Evolutionary conservation across 2,888 invertebrate species (phyloP), one percentile per base, ranked within the genome.

Genomic region (Cheilosia variabilis): DNA sequence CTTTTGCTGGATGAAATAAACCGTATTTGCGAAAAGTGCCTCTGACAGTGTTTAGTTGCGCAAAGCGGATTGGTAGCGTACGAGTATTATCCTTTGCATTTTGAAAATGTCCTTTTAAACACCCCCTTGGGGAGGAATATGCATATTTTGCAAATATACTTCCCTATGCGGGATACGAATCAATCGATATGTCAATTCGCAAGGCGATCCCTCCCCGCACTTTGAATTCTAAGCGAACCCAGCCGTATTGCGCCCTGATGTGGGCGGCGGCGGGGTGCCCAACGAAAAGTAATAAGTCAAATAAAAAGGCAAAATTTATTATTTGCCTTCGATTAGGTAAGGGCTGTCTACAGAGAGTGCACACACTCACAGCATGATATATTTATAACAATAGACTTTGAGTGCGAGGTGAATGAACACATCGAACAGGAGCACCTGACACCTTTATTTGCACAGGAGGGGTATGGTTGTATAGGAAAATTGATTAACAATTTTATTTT

Each of bases 71-170:
- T 47, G 57, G 22, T 7, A 15, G n/a, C 19, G 50, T 58, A 27
- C 27, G 27, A 27, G 27, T 27, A 13, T 65, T 45, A 53, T 77
- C 37, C 52, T 76, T 17, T 53, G 43, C 41, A 62, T 81, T 58
- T 27, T 52, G n/a, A 57, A 72, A 75, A 45, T 71, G 57, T 75
- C 79, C 66, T 66, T 27, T 22, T 80, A 58, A 73, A 71, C 31
- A 80, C 50, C 50, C 50, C 66, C 65, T 76, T n/a, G 24, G 69
- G 55, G 65, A 47, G 77, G 77, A 86, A 77, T 81, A 81, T 86
- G 86, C 86, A 86, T 77, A 86, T 81, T 72, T 77, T 72, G 81
- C 81, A 86, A 80, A 86, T 86, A 77, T 63, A 65, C 86, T 86
- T 86, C 81, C 86, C 63, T 77, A 68, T 81, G 37, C 37, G 72